These are phyloP conservation scores for Paratrypauchen microcephalus DNA, from an alignment of 2,797 vertebrate genomes.

Conservation along the genomic window DNA sequence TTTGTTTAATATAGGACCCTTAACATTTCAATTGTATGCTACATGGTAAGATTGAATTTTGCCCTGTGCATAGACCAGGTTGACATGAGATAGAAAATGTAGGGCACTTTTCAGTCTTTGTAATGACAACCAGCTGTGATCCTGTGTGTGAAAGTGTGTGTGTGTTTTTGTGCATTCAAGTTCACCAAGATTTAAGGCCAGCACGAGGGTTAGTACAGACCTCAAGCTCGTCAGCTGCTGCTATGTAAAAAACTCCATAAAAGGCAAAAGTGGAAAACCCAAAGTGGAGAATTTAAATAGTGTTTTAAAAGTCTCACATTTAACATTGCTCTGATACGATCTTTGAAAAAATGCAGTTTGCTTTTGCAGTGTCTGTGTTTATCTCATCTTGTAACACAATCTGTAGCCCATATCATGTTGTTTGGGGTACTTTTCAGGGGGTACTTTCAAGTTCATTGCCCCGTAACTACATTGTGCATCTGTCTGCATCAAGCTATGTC, in stretches of 20 bases:
- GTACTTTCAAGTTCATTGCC: constrained; percentile 18
- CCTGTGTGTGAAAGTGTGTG: constrained; percentile 17
- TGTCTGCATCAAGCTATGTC: constrained; percentile 44
- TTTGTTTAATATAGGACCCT: too few species aligned
- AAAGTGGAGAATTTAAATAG: constrained; percentile 9
- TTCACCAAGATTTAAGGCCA: constrained; percentile 61
- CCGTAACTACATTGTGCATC: constrained; percentile 11
- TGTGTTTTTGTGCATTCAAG: constrained; percentile 31
- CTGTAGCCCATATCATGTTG: constrained; percentile 28
- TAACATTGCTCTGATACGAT: constrained; percentile 42
- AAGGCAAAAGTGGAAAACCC: constrained; percentile 60
- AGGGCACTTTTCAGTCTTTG: constrained; percentile 56
- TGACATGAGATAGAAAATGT: constrained; percentile 57
- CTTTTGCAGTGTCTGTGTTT: constrained; percentile 29
- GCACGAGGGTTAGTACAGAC: constrained; percentile 45
- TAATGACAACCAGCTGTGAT: constrained; percentile 80
- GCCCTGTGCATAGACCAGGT: constrained; percentile 47
- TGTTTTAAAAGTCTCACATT: constrained; percentile 42
- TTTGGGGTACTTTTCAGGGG: constrained; percentile 20
- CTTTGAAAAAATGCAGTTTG: constrained; percentile 30
- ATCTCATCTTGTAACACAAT: constrained; percentile 25
- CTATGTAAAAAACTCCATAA: constrained; percentile 57
- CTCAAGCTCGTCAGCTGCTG: constrained; percentile 35
- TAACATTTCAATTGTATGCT: background rate
- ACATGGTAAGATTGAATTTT: constrained; percentile 27